Evolutionary conservation across 2,797 vertebrate genomes (phyloP).

Genomic region (Nannoperca australis): DNA sequence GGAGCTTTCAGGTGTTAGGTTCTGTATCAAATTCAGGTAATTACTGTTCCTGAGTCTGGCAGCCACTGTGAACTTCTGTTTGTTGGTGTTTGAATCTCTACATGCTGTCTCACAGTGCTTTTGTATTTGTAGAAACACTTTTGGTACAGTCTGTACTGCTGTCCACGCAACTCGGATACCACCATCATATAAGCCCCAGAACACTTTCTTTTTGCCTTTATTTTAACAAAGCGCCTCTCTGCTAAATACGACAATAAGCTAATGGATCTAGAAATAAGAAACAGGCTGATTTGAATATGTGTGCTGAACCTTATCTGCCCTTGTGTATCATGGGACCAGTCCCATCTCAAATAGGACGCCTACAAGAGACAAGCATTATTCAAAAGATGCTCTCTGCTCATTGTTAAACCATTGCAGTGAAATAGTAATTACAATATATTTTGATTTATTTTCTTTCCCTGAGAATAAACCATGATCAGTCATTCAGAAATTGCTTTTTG

Average conservation of each 20-base stretch:
- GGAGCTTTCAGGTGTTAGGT: constrained; percentile 68
- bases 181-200: constrained; percentile 6
- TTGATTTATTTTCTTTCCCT: constrained; percentile 5
- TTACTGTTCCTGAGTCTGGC: constrained; percentile 67
- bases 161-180: neutral
- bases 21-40: constrained; percentile 75
- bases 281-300: constrained; percentile 43
- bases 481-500: constrained; percentile 1
- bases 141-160: neutral
- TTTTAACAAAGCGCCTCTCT: neutral
- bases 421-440: constrained; percentile 1
- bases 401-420: constrained; percentile 7
- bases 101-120: neutral
- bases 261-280: constrained; percentile 40
- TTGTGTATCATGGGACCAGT: constrained; percentile 44
- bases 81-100: neutral
- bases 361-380: constrained; percentile 23
- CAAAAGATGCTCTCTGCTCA: constrained; percentile 16
- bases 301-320: constrained; percentile 31
- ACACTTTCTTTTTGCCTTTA: constrained; percentile 12
- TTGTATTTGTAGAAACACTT: constrained; percentile 1
- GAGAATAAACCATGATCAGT: constrained; percentile 1
- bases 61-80: constrained; percentile 13
- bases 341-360: constrained; percentile 21
- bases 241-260: constrained; percentile 31